phyloP scores from a whole-genome alignment of 1,140 invertebrate species.

The Drosophila sproati region DNA sequence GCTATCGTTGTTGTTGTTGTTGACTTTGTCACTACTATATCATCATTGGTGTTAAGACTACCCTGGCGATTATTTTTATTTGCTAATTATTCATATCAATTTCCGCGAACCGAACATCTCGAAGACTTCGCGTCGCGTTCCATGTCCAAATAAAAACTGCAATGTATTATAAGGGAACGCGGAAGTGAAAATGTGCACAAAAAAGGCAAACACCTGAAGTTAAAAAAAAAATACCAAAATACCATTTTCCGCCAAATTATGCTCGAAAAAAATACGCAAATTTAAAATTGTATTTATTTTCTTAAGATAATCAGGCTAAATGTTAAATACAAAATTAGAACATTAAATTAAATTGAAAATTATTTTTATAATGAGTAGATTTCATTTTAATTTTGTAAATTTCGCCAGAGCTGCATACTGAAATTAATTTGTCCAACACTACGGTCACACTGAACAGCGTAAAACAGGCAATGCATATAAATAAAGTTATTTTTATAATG shows the following conservation, averaged over 20 bases:
- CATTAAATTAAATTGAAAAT: neutral
- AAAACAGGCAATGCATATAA: conserved; percentile 18
- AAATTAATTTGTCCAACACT: no score
- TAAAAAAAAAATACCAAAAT: conserved; percentile 5
- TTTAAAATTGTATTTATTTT: no score
- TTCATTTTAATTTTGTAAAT: neutral
- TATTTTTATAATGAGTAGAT: no score
- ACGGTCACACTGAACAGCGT: conserved; percentile 21
- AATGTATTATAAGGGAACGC: conserved; percentile 53
- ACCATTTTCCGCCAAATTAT: neutral
- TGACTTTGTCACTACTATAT: conserved; percentile 41
- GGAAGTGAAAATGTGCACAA: conserved; percentile 50
- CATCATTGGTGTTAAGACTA: conserved; percentile 36
- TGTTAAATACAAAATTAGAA: neutral
- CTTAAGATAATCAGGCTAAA: no score
- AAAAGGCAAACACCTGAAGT: conserved; percentile 19
- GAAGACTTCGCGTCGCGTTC: conserved; percentile 56
- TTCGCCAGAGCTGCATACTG: conserved; percentile 5
- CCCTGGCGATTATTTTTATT: conserved; percentile 19
- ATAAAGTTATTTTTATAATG: conserved; percentile 17
- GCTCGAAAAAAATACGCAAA: neutral
- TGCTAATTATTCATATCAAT: conserved; percentile 47
- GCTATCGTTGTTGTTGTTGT: conserved; percentile 20
- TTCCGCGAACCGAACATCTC: conserved; percentile 56
- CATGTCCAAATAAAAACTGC: conserved; percentile 63